These are phyloP conservation scores for Urocyon cinereoargenteus DNA, from an alignment of 2,797 vertebrate species.

Conservation along the genomic window DNA sequence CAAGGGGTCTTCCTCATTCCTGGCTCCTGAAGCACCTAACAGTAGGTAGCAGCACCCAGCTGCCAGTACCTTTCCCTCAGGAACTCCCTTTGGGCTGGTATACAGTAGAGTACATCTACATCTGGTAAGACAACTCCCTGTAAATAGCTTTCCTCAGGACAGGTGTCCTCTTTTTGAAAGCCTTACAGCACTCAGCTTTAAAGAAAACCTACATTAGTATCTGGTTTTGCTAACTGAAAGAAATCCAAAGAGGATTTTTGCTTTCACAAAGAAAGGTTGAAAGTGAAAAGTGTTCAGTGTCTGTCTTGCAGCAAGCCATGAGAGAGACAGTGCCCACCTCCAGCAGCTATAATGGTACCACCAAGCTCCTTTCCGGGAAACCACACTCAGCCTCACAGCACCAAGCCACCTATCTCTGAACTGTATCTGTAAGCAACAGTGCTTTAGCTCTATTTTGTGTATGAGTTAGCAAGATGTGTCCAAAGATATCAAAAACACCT, in stretches of 20 bases:
- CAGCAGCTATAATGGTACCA: background rate
- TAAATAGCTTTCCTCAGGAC: background rate
- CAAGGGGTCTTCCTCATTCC: background rate
- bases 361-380: background rate
- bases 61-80: background rate
- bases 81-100: background rate
- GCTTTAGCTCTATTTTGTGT: background rate
- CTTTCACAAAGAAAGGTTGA: background rate
- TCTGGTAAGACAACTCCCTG: background rate
- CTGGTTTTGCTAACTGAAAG: background rate
- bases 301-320: background rate
- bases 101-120: background rate
- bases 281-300: background rate
- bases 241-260: background rate
- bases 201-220: background rate
- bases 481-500: background rate
- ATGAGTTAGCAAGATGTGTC: background rate
- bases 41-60: background rate
- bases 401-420: background rate
- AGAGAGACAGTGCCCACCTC: background rate
- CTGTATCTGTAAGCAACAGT: background rate
- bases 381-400: background rate
- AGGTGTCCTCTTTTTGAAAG: background rate
- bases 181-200: background rate
- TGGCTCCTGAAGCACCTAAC: accelerated